A percentile compares a stretch with the other conserved stretches of the same genome.
Conservation (phyloP, 1,140 invertebrate species). For the Leptinotarsa texana region DNA sequence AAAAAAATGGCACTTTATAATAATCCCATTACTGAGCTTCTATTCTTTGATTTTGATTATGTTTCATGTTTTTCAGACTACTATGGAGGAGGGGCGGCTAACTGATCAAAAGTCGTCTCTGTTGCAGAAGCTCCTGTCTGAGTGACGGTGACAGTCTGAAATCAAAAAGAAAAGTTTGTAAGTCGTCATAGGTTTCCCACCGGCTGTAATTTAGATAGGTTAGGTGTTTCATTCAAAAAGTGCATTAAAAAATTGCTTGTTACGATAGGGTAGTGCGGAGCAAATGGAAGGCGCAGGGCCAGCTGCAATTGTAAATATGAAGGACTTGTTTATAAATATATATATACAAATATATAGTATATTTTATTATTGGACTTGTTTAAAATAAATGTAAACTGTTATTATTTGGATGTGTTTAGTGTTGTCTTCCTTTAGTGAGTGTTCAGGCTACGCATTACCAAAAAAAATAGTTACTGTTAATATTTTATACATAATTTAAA, state of each 20-base stretch:
- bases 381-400: conserved; percentile 34
- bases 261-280: conserved; percentile 52
- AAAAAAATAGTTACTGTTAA: conserved; percentile 57
- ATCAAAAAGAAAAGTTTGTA: too few species aligned
- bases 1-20: too few species aligned
- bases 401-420: conserved; percentile 52
- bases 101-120: conserved; percentile 74
- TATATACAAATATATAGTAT: conserved; percentile 41
- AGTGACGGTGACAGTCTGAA: conserved; percentile 54
- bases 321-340: conserved; percentile 54
- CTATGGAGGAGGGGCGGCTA: conserved; percentile 72
- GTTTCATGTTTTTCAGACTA: conserved; percentile 62
- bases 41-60: background rate
- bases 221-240: conserved; percentile 54
- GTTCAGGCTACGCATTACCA: conserved; percentile 56
- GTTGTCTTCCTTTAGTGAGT: conserved; percentile 55
- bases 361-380: conserved; percentile 54
- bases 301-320: conserved; percentile 56
- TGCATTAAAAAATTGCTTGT: conserved; percentile 57
- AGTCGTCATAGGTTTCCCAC: conserved; percentile 55
- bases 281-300: conserved; percentile 48
- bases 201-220: conserved; percentile 58
- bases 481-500: conserved; percentile 59
- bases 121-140: conserved; percentile 76
- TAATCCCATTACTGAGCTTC: too few species aligned